These are phyloP conservation scores for Microplitis demolitor DNA, from an alignment of 1,140 invertebrate genomes.

Conservation along the genomic window DNA sequence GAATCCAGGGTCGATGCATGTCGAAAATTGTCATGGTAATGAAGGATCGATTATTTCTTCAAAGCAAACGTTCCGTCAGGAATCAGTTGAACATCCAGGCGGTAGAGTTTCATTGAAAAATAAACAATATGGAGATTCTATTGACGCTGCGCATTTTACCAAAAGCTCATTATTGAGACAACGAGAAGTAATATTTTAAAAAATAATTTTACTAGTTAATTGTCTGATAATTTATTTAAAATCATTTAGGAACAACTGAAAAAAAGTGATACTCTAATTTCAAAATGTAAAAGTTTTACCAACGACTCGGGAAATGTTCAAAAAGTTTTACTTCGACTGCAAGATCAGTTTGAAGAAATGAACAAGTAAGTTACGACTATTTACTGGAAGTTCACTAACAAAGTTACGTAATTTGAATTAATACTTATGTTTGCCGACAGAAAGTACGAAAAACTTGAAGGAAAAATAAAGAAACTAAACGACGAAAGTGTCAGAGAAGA, in stretches of 20 bases:
- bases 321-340: slow-evolving; percentile 2
- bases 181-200: neutral
- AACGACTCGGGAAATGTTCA: neutral
- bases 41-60: neutral
- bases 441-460: slow-evolving; percentile 57
- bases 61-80: neutral
- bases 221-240: neutral
- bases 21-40: neutral
- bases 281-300: neutral
- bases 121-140: neutral
- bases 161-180: neutral
- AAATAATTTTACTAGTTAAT: neutral
- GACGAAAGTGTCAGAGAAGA: slow-evolving; percentile 47
- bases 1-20: neutral
- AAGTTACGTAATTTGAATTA: neutral
- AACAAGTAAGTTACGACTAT: neutral
- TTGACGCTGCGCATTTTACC: neutral
- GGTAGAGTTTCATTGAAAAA: neutral
- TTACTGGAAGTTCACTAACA: too few relatives aligned
- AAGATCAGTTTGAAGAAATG: slow-evolving; percentile 15
- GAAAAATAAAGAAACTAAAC: slow-evolving; percentile 40
- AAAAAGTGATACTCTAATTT: neutral
- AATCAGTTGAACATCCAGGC: neutral
- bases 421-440: slow-evolving; percentile 40
- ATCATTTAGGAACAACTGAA: neutral